Conservation (phyloP, 2,888 invertebrate genomes). For the Epistrophella euchroma region DNA sequence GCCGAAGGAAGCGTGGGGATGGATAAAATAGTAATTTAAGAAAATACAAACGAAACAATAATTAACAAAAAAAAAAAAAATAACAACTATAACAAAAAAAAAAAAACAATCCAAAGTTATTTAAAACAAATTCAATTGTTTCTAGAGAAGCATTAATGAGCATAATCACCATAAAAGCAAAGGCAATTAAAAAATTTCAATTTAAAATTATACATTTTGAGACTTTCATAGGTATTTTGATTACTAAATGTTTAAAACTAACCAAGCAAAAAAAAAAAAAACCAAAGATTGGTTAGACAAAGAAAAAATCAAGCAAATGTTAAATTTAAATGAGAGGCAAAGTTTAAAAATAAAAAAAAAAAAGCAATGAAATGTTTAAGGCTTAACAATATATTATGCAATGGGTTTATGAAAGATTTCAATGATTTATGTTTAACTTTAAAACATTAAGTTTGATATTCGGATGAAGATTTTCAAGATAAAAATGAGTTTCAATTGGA, state of each 20-base stretch:
- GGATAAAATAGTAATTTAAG: slow-evolving; percentile 65
- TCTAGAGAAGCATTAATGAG: slow-evolving; percentile 27
- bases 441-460: neutral
- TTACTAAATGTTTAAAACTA: neutral
- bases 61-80: slow-evolving; percentile 46
- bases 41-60: slow-evolving; percentile 62
- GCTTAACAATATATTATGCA: neutral
- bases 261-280: slow-evolving; percentile 35
- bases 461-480: neutral
- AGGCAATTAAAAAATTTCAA: neutral
- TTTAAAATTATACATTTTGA: neutral
- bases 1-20: slow-evolving; percentile 67
- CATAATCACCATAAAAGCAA: slow-evolving; percentile 4
- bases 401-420: slow-evolving; percentile 5
- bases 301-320: slow-evolving; percentile 6
- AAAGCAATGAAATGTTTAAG: slow-evolving; percentile 10
- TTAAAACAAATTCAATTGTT: slow-evolving; percentile 50
- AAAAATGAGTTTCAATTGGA: no score
- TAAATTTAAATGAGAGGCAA: slow-evolving; percentile 8
- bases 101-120: slow-evolving; percentile 68
- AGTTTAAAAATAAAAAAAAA: neutral
- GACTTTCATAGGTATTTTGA: neutral
- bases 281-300: slow-evolving; percentile 1
- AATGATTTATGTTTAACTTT: neutral
- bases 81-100: slow-evolving; percentile 28